Percentiles rank a stretch among this genome's conserved stretches.
phyloP scores from a whole-genome alignment of 2,888 invertebrate genomes.

The Metalampra italica region DNA sequence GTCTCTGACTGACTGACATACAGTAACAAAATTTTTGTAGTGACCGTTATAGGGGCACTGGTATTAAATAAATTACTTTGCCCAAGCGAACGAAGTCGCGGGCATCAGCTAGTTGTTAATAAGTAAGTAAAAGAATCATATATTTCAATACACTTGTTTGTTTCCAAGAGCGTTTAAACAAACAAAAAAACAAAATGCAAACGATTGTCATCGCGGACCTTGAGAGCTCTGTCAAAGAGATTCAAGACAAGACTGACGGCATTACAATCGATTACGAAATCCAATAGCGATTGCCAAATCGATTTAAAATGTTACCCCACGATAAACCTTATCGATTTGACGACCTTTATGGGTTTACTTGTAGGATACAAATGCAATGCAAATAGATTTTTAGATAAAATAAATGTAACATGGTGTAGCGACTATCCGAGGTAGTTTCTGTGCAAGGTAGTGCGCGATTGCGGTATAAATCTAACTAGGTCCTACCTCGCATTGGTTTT shows the following conservation, averaged over 20 bases:
- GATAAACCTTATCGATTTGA: slow-evolving; percentile 9
- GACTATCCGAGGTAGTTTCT: not conserved
- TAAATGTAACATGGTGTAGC: not conserved
- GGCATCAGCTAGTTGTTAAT: too few species aligned
- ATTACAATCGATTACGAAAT: slow-evolving; percentile 46
- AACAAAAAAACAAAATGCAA: slow-evolving; percentile 7
- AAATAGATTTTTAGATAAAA: slow-evolving; percentile 2
- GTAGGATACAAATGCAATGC: slow-evolving; percentile 2
- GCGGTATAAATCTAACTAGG: too few species aligned
- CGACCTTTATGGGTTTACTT: slow-evolving; percentile 5
- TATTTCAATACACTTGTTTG: not conserved
- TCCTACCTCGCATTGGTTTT: too few species aligned
- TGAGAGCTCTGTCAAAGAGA: slow-evolving; percentile 41
- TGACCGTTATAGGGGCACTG: too few species aligned
- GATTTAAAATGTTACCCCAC: slow-evolving; percentile 8
- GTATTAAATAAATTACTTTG: too few species aligned
- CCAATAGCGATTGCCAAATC: slow-evolving; percentile 12
- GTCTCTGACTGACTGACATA: too few species aligned
- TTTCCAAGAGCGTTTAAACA: not conserved
- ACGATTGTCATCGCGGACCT: slow-evolving; percentile 48
- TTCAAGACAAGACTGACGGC: slow-evolving; percentile 42
- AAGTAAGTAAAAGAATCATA: too few species aligned
- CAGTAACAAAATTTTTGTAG: too few species aligned
- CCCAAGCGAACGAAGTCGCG: too few species aligned
- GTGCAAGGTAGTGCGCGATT: not conserved